These are phyloP conservation scores for Cryptocheilus praepositus DNA, from an alignment of 2,888 invertebrate genomes.

Conservation along the genomic window DNA sequence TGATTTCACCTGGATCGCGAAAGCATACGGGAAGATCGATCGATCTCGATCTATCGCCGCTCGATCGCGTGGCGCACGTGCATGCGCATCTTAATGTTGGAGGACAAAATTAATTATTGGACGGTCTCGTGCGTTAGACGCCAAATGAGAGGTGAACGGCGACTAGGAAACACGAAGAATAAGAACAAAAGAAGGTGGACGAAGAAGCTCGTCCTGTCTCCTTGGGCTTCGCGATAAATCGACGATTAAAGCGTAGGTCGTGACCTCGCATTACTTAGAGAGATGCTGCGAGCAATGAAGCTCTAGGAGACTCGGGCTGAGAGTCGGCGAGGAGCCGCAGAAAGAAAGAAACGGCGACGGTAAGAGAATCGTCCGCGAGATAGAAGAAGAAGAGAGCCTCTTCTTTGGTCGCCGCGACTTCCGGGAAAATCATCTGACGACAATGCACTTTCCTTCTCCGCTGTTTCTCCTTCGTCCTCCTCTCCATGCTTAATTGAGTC, in stretches of 20 bases:
- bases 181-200: slow-evolving; percentile 7
- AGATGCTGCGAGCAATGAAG: slow-evolving; percentile 10
- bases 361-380: neutral
- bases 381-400: no score
- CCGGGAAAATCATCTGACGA: slow-evolving; percentile 25
- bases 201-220: slow-evolving; percentile 34
- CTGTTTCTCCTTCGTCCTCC: slow-evolving; percentile 13
- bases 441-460: slow-evolving; percentile 5
- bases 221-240: slow-evolving; percentile 54
- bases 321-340: slow-evolving; percentile 24
- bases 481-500: slow-evolving; percentile 6
- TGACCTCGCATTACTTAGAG: slow-evolving; percentile 59
- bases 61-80: slow-evolving; percentile 38
- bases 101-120: slow-evolving; percentile 43
- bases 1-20: slow-evolving; percentile 58
- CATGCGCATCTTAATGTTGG: slow-evolving; percentile 38
- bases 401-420: slow-evolving; percentile 17
- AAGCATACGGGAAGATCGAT: slow-evolving; percentile 51
- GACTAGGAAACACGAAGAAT: neutral
- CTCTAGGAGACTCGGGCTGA: no score
- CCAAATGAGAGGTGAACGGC: neutral
- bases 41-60: slow-evolving; percentile 19
- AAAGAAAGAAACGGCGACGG: slow-evolving; percentile 8
- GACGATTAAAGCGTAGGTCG: slow-evolving; percentile 58
- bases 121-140: slow-evolving; percentile 19